Conservation (phyloP, 2,797 vertebrate species). For the Danio choprae region DNA sequence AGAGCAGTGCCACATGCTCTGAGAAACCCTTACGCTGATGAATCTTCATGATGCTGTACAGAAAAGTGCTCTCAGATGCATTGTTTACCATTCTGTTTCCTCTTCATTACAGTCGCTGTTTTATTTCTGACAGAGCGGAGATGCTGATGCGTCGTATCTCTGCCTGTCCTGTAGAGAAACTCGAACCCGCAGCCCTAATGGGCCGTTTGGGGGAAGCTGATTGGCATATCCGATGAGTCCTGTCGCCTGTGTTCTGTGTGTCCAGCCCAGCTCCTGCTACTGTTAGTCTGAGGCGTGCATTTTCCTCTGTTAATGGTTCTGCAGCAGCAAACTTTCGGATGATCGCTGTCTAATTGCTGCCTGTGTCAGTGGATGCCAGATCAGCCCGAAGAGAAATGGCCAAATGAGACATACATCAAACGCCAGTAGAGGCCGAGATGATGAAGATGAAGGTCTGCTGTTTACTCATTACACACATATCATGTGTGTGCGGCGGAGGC, state of each 20-base stretch:
- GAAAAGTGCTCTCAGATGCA: constrained; percentile 19
- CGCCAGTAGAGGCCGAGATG: constrained; percentile 21
- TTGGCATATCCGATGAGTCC: constrained; percentile 65
- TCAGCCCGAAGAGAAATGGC: constrained; percentile 16
- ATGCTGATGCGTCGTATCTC: constrained; percentile 40
- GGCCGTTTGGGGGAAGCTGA: constrained; percentile 74
- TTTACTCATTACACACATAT: constrained; percentile 46
- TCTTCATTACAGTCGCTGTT: constrained; percentile 18
- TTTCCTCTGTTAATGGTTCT: constrained; percentile 48
- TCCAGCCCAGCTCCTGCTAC: constrained; percentile 37
- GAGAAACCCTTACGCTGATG: background rate
- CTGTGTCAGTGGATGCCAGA: constrained; percentile 37
- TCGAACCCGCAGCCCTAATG: constrained; percentile 56
- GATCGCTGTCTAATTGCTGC: constrained; percentile 53
- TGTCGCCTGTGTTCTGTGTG: constrained; percentile 33
- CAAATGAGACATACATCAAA: constrained; percentile 48
- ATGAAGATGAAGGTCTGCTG: constrained; percentile 40
- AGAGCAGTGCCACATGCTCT: background rate
- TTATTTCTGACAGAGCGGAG: constrained; percentile 25
- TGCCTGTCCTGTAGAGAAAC: constrained; percentile 47
- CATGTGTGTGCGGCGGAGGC: constrained; percentile 19
- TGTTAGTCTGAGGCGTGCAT: constrained; percentile 23
- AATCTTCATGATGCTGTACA: background rate
- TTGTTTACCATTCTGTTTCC: constrained; percentile 37
- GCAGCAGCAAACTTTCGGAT: constrained; percentile 51